Conservation (phyloP, 30 jellyfish, hydroid and myxozoan species). For the Chrysaora quinquecirrha region DNA sequence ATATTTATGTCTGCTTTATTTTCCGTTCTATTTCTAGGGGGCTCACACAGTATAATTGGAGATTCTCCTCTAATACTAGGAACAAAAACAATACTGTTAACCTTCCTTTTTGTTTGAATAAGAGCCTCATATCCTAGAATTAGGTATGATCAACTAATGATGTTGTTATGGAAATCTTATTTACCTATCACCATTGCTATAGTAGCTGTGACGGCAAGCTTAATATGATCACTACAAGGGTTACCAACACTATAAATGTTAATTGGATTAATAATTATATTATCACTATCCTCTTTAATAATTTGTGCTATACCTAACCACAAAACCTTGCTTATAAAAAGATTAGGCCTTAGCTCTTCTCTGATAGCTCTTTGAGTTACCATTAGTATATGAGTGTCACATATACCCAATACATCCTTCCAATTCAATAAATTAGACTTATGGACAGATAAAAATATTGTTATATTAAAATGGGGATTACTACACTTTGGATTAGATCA, state of each 20-base stretch:
- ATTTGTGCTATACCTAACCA: background rate
- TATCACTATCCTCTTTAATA: background rate
- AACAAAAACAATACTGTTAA: conserved; percentile 1
- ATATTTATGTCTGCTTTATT: conserved; percentile 54
- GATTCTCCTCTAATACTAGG: background rate
- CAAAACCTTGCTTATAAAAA: background rate
- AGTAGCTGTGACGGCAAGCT: background rate
- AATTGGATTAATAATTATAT: background rate
- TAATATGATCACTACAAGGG: conserved; percentile 19
- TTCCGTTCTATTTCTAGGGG: conserved; percentile 39
- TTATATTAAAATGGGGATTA: conserved; percentile 12
- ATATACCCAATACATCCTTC: background rate
- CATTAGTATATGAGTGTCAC: background rate
- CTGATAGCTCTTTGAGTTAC: background rate
- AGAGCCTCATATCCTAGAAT: conserved; percentile 83
- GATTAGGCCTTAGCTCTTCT: background rate
- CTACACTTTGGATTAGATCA: conserved; percentile 42
- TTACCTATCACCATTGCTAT: conserved; percentile 45
- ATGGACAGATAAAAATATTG: background rate
- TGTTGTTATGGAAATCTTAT: conserved; percentile 68
- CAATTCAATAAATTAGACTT: background rate
- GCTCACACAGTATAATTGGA: background rate
- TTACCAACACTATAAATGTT: conserved; percentile 22
- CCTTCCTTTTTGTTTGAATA: conserved; percentile 56
- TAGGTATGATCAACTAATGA: conserved; percentile 76